A percentile compares a stretch with the other conserved stretches of the same genome.
Evolutionary conservation across 2,888 invertebrate species (phyloP).

Genomic region (Sturmia bella): DNA sequence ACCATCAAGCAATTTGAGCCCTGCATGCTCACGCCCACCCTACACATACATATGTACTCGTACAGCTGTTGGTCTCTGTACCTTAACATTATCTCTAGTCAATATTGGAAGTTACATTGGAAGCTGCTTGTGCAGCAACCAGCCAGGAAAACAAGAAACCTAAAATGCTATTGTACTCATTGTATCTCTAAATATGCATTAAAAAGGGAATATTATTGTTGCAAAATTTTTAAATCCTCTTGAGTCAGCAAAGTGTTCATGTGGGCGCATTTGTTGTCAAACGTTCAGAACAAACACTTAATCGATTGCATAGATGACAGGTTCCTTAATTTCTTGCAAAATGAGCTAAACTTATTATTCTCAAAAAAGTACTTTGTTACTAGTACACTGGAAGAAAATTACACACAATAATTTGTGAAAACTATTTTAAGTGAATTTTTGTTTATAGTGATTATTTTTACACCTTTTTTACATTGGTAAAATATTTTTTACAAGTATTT

Average conservation of each 20-base stretch:
- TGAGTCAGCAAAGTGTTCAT: background rate
- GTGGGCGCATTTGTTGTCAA: background rate
- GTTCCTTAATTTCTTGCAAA: no score
- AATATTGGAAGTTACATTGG: background rate
- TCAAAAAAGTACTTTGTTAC: no score
- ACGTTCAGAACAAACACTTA: background rate
- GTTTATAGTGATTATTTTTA: no score
- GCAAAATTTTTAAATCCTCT: slow-evolving; percentile 32
- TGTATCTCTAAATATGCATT: slow-evolving; percentile 50
- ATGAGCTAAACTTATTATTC: no score
- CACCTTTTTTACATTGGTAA: no score
- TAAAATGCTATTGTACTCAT: slow-evolving; percentile 37
- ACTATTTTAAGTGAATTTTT: no score
- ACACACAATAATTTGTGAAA: no score
- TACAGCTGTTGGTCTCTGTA: background rate
- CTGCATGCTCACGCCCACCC: background rate
- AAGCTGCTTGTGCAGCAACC: background rate
- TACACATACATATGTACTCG: background rate
- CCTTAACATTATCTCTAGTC: background rate
- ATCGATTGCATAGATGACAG: no score
- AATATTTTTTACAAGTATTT: no score
- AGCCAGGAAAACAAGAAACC: background rate
- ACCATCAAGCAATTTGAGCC: slow-evolving; percentile 16
- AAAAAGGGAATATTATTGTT: slow-evolving; percentile 36
- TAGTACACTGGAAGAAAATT: no score